A percentile compares a stretch with the other conserved stretches of the same genome.
Evolutionary conservation across 2,113 vertebrate genomes (phyloP).

Genomic region (Ageneiosus marmoratus): DNA sequence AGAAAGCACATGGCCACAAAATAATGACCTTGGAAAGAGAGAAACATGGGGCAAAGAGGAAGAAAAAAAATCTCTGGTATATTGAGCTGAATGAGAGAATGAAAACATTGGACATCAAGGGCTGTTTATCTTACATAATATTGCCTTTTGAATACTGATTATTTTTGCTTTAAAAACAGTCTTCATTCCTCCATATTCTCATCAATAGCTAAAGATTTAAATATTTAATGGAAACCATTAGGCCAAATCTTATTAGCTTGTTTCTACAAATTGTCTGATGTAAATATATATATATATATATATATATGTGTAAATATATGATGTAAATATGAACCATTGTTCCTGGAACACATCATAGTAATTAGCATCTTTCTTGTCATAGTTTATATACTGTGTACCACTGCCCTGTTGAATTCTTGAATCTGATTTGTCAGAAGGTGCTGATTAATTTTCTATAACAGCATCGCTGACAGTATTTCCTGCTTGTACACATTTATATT

Average conservation of each 20-base stretch:
- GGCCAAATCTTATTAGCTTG: not conserved
- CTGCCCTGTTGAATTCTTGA: too few species aligned
- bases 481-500: too few species aligned
- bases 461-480: too few species aligned
- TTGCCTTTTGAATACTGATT: not conserved
- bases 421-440: too few species aligned
- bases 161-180: not conserved
- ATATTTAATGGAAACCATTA: not conserved
- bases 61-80: not conserved
- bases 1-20: not conserved
- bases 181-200: not conserved
- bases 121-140: not conserved
- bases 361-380: too few species aligned
- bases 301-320: too few species aligned
- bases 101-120: not conserved
- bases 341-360: too few species aligned
- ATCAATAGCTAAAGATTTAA: not conserved
- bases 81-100: not conserved
- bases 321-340: too few species aligned
- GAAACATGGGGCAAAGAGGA: not conserved
- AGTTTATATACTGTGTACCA: too few species aligned
- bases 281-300: too few species aligned
- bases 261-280: too few species aligned
- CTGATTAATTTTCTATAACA: too few species aligned
- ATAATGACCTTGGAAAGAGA: conserved; percentile 4